Evolutionary conservation across 2,888 invertebrate species (phyloP).

Genomic region (Metopia argyrocephala): DNA sequence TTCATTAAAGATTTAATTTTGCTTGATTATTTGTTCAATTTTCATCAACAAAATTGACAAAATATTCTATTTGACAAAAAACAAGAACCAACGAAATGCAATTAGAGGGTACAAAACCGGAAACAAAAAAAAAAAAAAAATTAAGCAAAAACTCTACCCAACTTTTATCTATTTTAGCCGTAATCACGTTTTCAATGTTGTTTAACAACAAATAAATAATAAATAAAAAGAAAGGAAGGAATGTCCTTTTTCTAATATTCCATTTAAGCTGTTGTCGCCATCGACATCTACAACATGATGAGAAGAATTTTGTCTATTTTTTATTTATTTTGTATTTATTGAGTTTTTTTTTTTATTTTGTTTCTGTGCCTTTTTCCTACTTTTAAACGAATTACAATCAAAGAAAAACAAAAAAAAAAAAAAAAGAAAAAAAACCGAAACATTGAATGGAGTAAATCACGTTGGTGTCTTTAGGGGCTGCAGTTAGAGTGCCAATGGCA

Average conservation of each 20-base stretch:
- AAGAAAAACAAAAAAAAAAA: conserved; percentile 13
- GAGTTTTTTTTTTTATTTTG: conserved; percentile 10
- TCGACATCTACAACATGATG: conserved; percentile 40
- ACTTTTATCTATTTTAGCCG: conserved; percentile 42
- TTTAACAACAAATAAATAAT: neutral
- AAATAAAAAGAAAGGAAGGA: conserved; percentile 7
- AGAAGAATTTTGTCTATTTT: conserved; percentile 29
- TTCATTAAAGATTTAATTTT: conserved; percentile 10
- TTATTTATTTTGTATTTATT: conserved; percentile 9
- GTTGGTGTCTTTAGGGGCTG: conserved; percentile 28
- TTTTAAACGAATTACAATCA: conserved; percentile 48
- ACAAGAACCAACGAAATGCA: conserved; percentile 14
- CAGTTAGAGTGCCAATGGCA: conserved; percentile 38
- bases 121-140: conserved; percentile 16
- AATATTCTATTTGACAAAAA: conserved; percentile 36
- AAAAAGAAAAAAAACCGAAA: neutral
- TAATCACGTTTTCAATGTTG: conserved; percentile 61
- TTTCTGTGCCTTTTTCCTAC: conserved; percentile 8
- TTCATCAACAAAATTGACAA: conserved; percentile 48
- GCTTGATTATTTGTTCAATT: conserved; percentile 48
- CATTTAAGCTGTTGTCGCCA: conserved; percentile 28
- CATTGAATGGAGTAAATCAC: neutral
- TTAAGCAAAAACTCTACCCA: neutral
- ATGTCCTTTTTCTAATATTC: conserved; percentile 42
- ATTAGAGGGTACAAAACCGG: conserved; percentile 18